Base-by-base conservation (phyloP, 2,888 invertebrate species). In the Thera britannica region DNA sequence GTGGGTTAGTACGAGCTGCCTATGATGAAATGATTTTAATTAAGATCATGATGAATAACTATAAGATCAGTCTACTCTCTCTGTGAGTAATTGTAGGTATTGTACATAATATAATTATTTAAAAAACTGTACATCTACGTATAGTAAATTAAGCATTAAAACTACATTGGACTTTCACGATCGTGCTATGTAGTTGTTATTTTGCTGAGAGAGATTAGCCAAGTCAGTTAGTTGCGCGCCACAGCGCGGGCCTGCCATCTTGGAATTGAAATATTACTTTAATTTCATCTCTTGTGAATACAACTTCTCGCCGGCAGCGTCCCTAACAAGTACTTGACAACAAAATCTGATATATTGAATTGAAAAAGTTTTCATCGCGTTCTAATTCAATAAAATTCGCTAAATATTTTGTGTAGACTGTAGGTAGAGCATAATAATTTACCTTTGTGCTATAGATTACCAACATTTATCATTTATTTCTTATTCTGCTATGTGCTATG, bases 201-300 rank as follows among this genome's bases (percentile, higher is more conserved):
- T 51, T 44, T 36, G 51, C 36, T 44, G 48, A 56, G 44, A 67
- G 58, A 67, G 58, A 64, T 66, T 65, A 66, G 65, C 55, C 51
- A 52, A 54, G 62, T 61, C 35, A 38, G 49, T 63, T 64, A 63
- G 51, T 52, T 38, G 62, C 64, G 48, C 56, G 46, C 2, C 55
- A 36, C 11, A 23, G 63, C 72, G 64, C 62, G 49, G 56, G 62
- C 48, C 69, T 66, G 71, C 72, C 76, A 70, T 73, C 75, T 77
- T 72, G 70, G 59, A 73, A 67, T 64, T 80, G 76, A 82, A 82
- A 82, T 83, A 80, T 79, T 78, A 80, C 72, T 81, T 81, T 82
- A 79, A 83, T 83, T 81, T 79, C 70, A 79, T 80, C 82, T 79
- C 82, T 75, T 72, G 80, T 77, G 79, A 76, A 75, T 75, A 69